Evolutionary conservation across 2,888 invertebrate species (phyloP), one percentile per base, ranked within the genome.

Genomic region (Saturnia pavonia): DNA sequence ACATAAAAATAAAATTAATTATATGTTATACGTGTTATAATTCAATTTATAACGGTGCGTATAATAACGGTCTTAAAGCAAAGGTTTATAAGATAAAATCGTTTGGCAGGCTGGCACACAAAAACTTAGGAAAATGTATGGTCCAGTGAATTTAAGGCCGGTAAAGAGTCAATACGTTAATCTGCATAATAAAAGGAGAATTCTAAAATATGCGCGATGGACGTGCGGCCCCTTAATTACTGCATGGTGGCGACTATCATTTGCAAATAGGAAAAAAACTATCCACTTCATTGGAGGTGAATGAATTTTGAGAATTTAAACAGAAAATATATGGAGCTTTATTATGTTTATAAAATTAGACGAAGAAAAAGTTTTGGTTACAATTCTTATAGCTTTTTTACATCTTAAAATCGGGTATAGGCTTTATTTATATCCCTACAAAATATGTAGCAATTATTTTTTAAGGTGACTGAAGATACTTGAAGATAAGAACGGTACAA

Each of bases 101-200:
- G 40, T 27, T 14, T 60, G 8, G 25, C 4, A 60, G 16, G 25
- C 2, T 60, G 19, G n/a, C 14, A 40, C 34, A 65, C 40, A 40
- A 65, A n/a, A 63, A 11, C 48, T 71, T 77, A 71, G 74, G 73
- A 68, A 67, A 73, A 70, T n/a, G 71, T 40, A 25, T 71, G 72
- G 81, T 77, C 79, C 79, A 79, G 82, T 74, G 78, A 75, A 79
- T 79, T 73, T 79, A 77, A 78, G 76, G 77, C 75, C 75, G 73
- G 78, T 74, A 76, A 76, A 77, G 81, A 89, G 90, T 91, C 92
- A 91, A 91, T 91, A 90, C 88, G 90, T 85, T 89, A 88, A 92
- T 93, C 85, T 92, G 88, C 93, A 93, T 93, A 88, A 92, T 89
- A 91, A 92, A 88, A 88, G 90, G 82, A 87, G 88, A 86, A 84